Conservation (phyloP, 92 coral and sea anemone genomes). For the Bergia puertoricense region DNA sequence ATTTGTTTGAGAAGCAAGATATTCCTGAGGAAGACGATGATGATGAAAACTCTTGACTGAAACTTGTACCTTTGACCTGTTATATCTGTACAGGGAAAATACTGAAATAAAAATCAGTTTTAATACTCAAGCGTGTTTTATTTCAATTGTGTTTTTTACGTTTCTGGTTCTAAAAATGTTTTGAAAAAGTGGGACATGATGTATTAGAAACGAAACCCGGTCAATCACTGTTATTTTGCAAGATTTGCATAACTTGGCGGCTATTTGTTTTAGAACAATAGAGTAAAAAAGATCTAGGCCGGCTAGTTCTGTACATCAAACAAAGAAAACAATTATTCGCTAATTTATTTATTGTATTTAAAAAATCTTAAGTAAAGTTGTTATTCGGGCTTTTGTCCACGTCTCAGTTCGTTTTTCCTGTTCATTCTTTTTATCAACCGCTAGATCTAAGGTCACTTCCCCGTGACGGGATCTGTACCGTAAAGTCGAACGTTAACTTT, state of each 20-base stretch:
- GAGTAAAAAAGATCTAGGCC: not conserved
- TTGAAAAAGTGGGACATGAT: not conserved
- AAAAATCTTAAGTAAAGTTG: not conserved
- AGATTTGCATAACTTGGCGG: not conserved
- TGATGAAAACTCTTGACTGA: not conserved
- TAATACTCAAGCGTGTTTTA: not conserved
- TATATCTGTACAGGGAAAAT: not conserved
- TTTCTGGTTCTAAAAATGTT: too few species aligned
- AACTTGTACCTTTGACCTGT: not conserved
- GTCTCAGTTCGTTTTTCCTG: too few species aligned
- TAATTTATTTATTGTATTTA: not conserved
- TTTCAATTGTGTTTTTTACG: not conserved
- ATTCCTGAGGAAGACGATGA: not conserved
- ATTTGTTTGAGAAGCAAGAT: constrained; percentile 10
- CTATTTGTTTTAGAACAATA: constrained; percentile 5
- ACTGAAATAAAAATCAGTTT: not conserved
- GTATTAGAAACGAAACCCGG: not conserved
- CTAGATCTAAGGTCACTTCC: too few species aligned
- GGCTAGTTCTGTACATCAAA: not conserved
- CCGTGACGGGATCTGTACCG: constrained; percentile 1
- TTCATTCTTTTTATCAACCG: too few species aligned
- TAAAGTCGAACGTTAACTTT: not conserved
- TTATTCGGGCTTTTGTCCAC: too few species aligned
- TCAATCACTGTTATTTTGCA: not conserved
- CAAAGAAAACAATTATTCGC: constrained; percentile 7